Conservation (phyloP, 2,888 invertebrate species). For the Meteorus colon region DNA sequence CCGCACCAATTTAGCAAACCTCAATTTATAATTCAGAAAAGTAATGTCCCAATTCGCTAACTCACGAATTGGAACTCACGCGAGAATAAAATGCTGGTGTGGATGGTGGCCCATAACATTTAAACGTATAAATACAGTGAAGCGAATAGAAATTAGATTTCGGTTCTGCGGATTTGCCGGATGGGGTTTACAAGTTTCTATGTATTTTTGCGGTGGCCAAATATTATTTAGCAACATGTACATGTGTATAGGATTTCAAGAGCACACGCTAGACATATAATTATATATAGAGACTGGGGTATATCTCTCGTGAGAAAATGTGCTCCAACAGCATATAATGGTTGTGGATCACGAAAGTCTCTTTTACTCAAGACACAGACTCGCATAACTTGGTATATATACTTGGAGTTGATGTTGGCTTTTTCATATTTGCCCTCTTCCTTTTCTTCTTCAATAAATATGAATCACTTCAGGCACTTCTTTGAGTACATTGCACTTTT, state of each 20-base stretch:
- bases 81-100: too few relatives aligned
- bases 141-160: constrained; percentile 61
- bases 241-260: constrained; percentile 64
- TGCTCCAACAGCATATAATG: constrained; percentile 60
- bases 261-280: constrained; percentile 70
- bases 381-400: constrained; percentile 5
- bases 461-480: too few relatives aligned
- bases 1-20: too few relatives aligned
- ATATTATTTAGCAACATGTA: constrained; percentile 62
- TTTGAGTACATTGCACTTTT: constrained; percentile 14
- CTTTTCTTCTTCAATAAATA: constrained; percentile 17
- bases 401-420: neutral
- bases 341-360: constrained; percentile 66
- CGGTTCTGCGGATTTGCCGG: constrained; percentile 47
- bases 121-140: too few relatives aligned
- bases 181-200: neutral
- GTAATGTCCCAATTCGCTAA: neutral
- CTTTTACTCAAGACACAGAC: constrained; percentile 40
- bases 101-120: too few relatives aligned
- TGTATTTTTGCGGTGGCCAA: constrained; percentile 37
- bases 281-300: constrained; percentile 60
- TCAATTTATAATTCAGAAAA: neutral
- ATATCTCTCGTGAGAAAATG: constrained; percentile 69
- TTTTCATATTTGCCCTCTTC: constrained; percentile 28
- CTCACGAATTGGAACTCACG: neutral